Evolutionary conservation across 2,113 vertebrate genomes (phyloP).

Genomic region (Hystrix cristata): DNA sequence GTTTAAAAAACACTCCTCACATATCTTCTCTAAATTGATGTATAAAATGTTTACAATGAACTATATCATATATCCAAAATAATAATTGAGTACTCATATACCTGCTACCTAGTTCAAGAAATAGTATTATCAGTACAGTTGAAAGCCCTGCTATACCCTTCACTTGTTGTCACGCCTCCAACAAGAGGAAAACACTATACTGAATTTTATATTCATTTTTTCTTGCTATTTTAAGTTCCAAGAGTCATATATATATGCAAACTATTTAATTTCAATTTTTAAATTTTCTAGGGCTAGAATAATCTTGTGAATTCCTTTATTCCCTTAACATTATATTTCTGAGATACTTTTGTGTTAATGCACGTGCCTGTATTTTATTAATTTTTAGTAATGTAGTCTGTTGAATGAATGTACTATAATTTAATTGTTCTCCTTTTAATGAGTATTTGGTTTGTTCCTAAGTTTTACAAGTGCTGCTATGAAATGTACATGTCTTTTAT

Average conservation of each 20-base stretch:
- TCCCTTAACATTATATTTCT: slow-evolving; percentile 35
- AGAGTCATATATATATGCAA: slow-evolving; percentile 11
- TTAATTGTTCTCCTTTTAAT: not conserved
- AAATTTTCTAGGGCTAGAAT: not conserved
- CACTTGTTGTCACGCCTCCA: not conserved
- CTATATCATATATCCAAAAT: not conserved
- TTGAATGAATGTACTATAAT: not conserved
- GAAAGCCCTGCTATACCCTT: not conserved
- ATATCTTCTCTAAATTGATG: slow-evolving; percentile 1
- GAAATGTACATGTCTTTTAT: not conserved
- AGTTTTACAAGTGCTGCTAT: slow-evolving; percentile 9
- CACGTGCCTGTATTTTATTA: slow-evolving; percentile 6
- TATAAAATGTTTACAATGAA: slow-evolving; percentile 19
- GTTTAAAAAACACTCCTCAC: slow-evolving; percentile 18
- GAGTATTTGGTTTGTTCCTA: slow-evolving; percentile 22
- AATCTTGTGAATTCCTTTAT: slow-evolving; percentile 14
- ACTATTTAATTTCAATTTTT: slow-evolving; percentile 13
- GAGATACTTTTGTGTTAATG: slow-evolving; percentile 12
- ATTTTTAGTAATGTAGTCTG: slow-evolving; percentile 22
- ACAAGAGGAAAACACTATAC: not conserved
- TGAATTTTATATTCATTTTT: not conserved
- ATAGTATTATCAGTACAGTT: not conserved
- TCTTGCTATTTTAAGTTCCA: not conserved
- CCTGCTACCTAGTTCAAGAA: slow-evolving; percentile 7
- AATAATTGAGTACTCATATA: not conserved